Evolutionary conservation across 2,797 vertebrate genomes (phyloP).

Genomic region (Nyctibius grandis): DNA sequence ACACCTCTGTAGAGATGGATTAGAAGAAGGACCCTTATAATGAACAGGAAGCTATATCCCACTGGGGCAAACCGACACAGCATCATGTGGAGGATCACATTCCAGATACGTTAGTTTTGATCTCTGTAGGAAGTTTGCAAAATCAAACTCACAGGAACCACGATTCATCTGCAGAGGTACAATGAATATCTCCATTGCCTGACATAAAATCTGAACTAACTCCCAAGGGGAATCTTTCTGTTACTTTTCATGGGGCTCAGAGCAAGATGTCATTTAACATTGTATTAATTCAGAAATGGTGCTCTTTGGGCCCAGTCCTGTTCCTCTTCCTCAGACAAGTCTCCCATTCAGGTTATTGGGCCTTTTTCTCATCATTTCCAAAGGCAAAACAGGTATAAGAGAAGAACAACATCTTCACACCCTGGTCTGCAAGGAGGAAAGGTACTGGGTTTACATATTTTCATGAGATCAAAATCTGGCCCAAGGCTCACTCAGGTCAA

Average conservation of each 20-base stretch:
- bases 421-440: not conserved
- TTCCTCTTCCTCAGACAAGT: not conserved
- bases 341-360: not conserved
- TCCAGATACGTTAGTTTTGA: slow-evolving; percentile 34
- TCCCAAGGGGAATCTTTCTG: slow-evolving; percentile 6
- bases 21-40: slow-evolving; percentile 42
- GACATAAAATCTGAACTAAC: not conserved
- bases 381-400: not conserved
- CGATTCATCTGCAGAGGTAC: slow-evolving; percentile 64
- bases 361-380: not conserved
- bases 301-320: not conserved
- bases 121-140: slow-evolving; percentile 37
- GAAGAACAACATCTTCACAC: not conserved
- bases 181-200: slow-evolving; percentile 51
- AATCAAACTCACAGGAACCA: slow-evolving; percentile 65
- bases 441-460: not conserved
- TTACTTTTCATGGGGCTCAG: slow-evolving; percentile 13
- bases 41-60: slow-evolving; percentile 9
- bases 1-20: slow-evolving; percentile 5
- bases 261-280: not conserved
- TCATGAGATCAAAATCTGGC: not conserved
- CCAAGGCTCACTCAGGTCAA: not conserved
- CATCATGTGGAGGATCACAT: not conserved
- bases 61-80: not conserved
- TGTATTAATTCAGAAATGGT: not conserved